Percentiles rank a stretch among this genome's conserved stretches.
Evolutionary conservation across 2,113 vertebrate genomes (phyloP).

Genomic region (Seriola rivoliana): DNA sequence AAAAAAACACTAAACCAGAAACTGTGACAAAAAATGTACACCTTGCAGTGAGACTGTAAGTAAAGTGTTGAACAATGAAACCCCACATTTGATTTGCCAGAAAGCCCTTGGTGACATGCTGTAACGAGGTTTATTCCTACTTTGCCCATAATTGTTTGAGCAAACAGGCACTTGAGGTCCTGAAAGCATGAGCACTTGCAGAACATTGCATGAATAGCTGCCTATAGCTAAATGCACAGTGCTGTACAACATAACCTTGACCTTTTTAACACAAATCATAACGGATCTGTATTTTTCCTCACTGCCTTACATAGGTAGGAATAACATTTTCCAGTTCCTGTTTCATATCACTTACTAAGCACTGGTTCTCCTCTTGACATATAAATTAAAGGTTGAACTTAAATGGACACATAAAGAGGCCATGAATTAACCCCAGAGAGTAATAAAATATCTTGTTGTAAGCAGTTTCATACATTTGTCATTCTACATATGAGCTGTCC

Average conservation of each 20-base stretch:
- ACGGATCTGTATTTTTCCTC: slow-evolving; percentile 1
- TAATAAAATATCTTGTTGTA: neutral
- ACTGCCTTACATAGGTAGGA: slow-evolving; percentile 16
- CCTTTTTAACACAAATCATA: slow-evolving; percentile 18
- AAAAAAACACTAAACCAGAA: neutral
- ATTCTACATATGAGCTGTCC: neutral
- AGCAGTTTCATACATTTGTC: neutral
- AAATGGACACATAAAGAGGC: slow-evolving; percentile 6
- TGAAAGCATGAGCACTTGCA: neutral
- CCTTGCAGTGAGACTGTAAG: neutral
- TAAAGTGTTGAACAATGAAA: slow-evolving; percentile 3
- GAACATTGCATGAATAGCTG: neutral
- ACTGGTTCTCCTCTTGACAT: slow-evolving; percentile 32
- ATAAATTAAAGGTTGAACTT: neutral
- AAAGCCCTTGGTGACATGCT: neutral
- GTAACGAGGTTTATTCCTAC: neutral
- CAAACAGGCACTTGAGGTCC: neutral
- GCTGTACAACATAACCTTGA: slow-evolving; percentile 1
- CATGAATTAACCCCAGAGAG: neutral
- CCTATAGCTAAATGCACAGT: neutral
- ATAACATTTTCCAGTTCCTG: slow-evolving; percentile 41
- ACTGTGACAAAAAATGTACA: neutral
- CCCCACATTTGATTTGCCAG: neutral
- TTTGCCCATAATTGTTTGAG: neutral
- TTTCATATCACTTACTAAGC: slow-evolving; percentile 45